Percentiles rank a stretch among this genome's conserved stretches.
These are phyloP conservation scores for Hemichromis elongatus DNA, from an alignment of 2,113 vertebrate species.

Conservation along the genomic window DNA sequence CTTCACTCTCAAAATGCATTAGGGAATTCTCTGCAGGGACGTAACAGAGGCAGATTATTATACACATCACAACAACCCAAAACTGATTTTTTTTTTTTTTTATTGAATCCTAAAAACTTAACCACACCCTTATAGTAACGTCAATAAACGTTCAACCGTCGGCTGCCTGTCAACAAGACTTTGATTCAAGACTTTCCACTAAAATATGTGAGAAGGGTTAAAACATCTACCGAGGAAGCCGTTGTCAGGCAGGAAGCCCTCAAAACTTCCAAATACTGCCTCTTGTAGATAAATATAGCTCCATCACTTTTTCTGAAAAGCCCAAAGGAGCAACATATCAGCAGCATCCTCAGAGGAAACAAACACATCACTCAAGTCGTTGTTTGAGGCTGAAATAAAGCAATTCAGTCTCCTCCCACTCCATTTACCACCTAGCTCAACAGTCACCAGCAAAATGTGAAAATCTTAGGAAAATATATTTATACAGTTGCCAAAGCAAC, in stretches of 20 bases:
- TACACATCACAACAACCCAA: not conserved
- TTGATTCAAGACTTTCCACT: not conserved
- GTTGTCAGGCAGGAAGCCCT: slow-evolving; percentile 28
- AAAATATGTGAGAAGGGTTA: not conserved
- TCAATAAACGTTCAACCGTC: not conserved
- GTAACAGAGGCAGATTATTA: not conserved
- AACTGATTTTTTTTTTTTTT: not conserved
- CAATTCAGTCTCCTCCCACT: slow-evolving; percentile 44
- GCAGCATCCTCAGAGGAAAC: slow-evolving; percentile 31
- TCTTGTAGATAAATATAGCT: slow-evolving; percentile 58
- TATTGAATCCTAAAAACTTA: not conserved
- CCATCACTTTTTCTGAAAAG: slow-evolving; percentile 26
- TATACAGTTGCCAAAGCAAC: slow-evolving; percentile 73
- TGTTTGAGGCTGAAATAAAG: slow-evolving; percentile 54
- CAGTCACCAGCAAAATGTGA: slow-evolving; percentile 40
- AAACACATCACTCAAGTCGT: slow-evolving; percentile 48
- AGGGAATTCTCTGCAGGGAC: slow-evolving; percentile 86
- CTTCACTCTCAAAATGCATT: slow-evolving; percentile 91
- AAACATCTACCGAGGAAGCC: not conserved
- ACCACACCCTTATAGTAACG: not conserved
- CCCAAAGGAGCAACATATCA: slow-evolving; percentile 39
- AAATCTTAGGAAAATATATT: slow-evolving; percentile 48
- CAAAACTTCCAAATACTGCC: slow-evolving; percentile 25
- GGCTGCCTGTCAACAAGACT: not conserved
- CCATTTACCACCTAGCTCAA: slow-evolving; percentile 41